These are phyloP conservation scores for Archilochus colubris DNA, from an alignment of 2,113 vertebrate species.

Conservation along the genomic window DNA sequence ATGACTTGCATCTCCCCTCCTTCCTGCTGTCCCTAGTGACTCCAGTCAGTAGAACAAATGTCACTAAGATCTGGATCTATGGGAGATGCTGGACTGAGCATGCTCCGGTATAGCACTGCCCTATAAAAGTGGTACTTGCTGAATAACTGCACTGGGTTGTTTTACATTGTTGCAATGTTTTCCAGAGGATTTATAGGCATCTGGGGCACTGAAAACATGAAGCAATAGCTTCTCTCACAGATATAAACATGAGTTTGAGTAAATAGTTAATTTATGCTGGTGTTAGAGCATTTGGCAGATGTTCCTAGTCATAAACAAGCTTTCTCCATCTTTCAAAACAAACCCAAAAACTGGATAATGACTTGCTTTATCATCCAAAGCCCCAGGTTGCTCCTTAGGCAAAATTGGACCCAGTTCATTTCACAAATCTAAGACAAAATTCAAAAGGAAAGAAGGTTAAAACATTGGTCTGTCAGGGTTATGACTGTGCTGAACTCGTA, in stretches of 20 bases:
- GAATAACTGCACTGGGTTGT: not conserved
- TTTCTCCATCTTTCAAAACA: slow-evolving; percentile 13
- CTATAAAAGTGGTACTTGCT: not conserved
- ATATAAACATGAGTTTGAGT: slow-evolving; percentile 25
- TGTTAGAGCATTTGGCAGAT: slow-evolving; percentile 18
- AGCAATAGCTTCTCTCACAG: slow-evolving; percentile 28
- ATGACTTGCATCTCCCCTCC: not conserved
- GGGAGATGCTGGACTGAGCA: not conserved
- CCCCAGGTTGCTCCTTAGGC: not conserved
- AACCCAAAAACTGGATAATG: not conserved
- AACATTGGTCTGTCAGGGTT: not conserved
- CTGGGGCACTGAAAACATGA: slow-evolving; percentile 25
- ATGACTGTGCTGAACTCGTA: not conserved
- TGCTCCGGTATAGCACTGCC: not conserved
- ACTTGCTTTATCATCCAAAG: not conserved
- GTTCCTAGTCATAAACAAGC: slow-evolving; percentile 23
- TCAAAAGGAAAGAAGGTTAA: not conserved
- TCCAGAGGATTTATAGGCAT: slow-evolving; percentile 38
- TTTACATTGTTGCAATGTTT: slow-evolving; percentile 36
- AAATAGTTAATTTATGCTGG: slow-evolving; percentile 56
- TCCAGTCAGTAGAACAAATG: slow-evolving; percentile 1
- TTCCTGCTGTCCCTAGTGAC: not conserved
- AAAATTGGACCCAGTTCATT: not conserved
- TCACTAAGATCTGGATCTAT: not conserved
- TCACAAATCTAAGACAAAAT: not conserved